Evolutionary conservation across 2,797 vertebrate species (phyloP).

Genomic region (Zenarchopterus dispar): DNA sequence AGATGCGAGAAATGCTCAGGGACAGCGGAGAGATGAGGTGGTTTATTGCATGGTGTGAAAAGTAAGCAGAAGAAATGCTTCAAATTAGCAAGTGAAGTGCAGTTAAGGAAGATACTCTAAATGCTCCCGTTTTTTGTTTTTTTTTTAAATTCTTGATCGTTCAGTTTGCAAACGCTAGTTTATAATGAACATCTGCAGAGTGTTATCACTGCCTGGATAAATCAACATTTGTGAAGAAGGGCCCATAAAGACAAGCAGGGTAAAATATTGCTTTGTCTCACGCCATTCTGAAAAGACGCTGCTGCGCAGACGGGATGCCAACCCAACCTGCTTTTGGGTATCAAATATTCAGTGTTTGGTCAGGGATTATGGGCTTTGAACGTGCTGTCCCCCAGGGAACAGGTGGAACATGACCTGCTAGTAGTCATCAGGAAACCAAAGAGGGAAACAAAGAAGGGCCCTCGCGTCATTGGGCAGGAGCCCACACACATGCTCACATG

Average conservation of each 20-base stretch:
- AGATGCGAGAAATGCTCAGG: conserved; percentile 9
- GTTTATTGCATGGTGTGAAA: not conserved
- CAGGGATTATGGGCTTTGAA: conserved; percentile 76
- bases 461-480: conserved; percentile 43
- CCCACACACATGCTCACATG: conserved; percentile 15
- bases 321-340: conserved; percentile 57
- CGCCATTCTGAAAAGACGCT: conserved; percentile 40
- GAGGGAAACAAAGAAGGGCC: conserved; percentile 72
- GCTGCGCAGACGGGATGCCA: conserved; percentile 46
- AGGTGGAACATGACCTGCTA: conserved; percentile 82
- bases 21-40: not conserved
- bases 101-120: too few species aligned
- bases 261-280: conserved; percentile 37
- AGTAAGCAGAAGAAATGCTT: not conserved
- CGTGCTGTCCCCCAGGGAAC: conserved; percentile 57
- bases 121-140: too few species aligned
- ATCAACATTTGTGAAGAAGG: conserved; percentile 12
- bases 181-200: conserved; percentile 11
- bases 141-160: too few species aligned
- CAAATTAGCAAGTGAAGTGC: too few species aligned
- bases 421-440: conserved; percentile 75
- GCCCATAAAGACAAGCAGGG: conserved; percentile 26
- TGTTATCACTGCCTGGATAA: conserved; percentile 14
- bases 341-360: conserved; percentile 86
- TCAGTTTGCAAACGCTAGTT: not conserved